These are phyloP conservation scores for Hippocampus abdominalis DNA, from an alignment of 2,113 vertebrate species.

Conservation along the genomic window DNA sequence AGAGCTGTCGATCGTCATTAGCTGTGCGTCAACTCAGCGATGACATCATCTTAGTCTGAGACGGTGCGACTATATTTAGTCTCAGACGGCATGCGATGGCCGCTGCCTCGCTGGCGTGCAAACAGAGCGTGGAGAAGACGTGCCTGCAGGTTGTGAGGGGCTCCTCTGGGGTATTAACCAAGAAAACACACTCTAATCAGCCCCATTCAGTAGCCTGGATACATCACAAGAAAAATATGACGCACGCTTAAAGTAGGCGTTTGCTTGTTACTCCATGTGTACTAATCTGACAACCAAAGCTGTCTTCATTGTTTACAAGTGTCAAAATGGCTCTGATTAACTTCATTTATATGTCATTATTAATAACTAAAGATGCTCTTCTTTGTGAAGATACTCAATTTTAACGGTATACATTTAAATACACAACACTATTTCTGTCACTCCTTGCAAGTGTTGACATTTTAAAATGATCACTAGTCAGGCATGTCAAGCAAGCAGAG, in stretches of 20 bases:
- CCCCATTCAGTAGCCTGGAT: not conserved
- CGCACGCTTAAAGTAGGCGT: too few relatives aligned
- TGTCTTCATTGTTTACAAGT: too few relatives aligned
- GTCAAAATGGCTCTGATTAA: too few relatives aligned
- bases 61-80: not conserved
- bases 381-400: too few relatives aligned
- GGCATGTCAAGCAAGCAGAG: too few relatives aligned
- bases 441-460: too few relatives aligned
- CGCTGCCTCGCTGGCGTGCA: not conserved
- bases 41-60: constrained; percentile 6
- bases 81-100: not conserved
- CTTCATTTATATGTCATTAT: too few relatives aligned
- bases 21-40: not conserved
- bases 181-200: not conserved
- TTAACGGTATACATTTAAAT: too few relatives aligned
- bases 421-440: too few relatives aligned
- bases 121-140: not conserved
- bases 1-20: not conserved
- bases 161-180: not conserved
- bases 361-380: too few relatives aligned
- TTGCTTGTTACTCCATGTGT: not conserved
- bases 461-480: too few relatives aligned
- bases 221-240: not conserved
- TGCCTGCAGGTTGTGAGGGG: not conserved
- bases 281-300: too few relatives aligned